phyloP scores from a whole-genome alignment of 1,140 invertebrate species.

The Pollicipes pollicipes region DNA sequence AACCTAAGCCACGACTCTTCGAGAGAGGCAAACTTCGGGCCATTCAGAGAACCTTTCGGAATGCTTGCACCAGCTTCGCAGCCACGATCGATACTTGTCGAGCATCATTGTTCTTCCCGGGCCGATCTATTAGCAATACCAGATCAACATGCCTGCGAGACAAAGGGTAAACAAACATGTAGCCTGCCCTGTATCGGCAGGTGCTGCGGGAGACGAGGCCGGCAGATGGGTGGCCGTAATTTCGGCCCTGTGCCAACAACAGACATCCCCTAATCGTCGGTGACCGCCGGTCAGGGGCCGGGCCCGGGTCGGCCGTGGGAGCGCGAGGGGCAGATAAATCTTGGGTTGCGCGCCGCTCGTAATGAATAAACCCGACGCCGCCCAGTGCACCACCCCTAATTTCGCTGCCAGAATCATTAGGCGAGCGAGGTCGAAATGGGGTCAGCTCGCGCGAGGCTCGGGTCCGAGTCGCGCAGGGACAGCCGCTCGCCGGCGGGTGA shows the following conservation, averaged over 20 bases:
- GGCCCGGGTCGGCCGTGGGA: neutral
- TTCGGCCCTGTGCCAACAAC: neutral
- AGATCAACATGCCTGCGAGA: neutral
- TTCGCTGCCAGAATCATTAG: neutral
- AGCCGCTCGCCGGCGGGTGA: neutral
- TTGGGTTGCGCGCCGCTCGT: neutral
- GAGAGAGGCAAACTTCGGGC: too few species aligned
- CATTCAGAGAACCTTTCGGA: too few species aligned
- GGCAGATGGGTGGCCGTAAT: neutral
- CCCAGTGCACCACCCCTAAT: neutral
- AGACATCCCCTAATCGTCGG: neutral
- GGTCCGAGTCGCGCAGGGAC: neutral
- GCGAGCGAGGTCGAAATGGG: neutral
- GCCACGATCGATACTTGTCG: neutral
- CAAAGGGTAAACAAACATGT: neutral
- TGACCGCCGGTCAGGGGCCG: too few species aligned
- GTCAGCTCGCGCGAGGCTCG: neutral
- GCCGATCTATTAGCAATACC: neutral
- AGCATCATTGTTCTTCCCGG: neutral
- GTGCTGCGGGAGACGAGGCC: neutral
- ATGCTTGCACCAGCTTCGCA: too few species aligned
- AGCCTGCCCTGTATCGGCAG: neutral
- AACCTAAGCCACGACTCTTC: too few species aligned
- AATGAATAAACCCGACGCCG: neutral
- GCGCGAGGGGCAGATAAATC: neutral